Evolutionary conservation across 2,113 vertebrate species (phyloP).

Genomic region (Harpagus bidentatus): DNA sequence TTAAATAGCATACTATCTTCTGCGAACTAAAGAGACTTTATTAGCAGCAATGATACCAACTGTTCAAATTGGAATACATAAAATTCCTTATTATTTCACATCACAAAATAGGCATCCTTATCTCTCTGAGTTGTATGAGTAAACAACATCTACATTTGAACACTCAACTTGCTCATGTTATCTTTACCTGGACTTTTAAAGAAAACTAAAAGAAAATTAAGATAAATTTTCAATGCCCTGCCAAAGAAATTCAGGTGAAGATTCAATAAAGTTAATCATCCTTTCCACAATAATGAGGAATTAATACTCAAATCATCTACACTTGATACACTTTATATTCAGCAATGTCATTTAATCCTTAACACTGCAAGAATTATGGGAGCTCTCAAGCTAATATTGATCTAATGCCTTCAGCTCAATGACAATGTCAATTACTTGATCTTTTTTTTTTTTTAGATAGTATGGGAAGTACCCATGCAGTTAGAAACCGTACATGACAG

Average conservation of each 20-base stretch:
- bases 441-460: not conserved
- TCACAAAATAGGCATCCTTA: not conserved
- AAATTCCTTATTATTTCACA: not conserved
- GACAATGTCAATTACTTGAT: not conserved
- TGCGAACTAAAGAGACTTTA: not conserved
- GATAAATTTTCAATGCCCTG: not conserved
- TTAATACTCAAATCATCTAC: conserved; percentile 7
- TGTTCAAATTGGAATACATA: not conserved
- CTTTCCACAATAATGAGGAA: conserved; percentile 25
- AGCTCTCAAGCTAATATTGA: conserved; percentile 14
- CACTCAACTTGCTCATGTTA: not conserved
- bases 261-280: conserved; percentile 9
- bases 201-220: not conserved
- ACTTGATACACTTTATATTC: conserved; percentile 17
- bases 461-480: not conserved
- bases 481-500: not conserved
- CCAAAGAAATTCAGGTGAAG: not conserved
- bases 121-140: not conserved
- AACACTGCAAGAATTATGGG: conserved; percentile 24
- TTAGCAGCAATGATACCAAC: not conserved
- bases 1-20: not conserved
- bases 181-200: not conserved
- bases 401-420: not conserved
- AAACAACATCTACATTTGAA: not conserved
- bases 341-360: not conserved